A percentile compares a stretch with the other conserved stretches of the same genome.
Evolutionary conservation across 2,797 vertebrate genomes (phyloP).

Genomic region (Cichlasoma orientale): DNA sequence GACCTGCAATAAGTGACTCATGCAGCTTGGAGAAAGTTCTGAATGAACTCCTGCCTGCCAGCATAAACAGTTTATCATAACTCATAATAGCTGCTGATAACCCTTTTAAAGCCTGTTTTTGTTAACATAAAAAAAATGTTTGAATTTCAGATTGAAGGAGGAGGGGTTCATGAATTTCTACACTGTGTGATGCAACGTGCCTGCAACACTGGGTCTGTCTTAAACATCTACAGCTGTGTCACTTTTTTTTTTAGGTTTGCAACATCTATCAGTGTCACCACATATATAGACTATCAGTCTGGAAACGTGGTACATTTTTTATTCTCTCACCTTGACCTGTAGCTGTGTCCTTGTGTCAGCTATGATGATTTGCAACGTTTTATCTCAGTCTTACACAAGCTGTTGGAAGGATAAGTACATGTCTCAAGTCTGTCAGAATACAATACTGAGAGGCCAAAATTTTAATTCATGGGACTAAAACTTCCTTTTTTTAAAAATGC

Average conservation of each 20-base stretch:
- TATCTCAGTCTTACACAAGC: background rate
- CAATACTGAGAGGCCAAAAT: background rate
- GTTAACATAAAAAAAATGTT: background rate
- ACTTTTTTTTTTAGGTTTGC: constrained; percentile 16
- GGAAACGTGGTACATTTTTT: no score
- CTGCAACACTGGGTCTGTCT: constrained; percentile 35
- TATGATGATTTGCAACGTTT: background rate
- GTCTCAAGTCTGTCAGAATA: background rate
- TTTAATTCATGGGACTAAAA: background rate
- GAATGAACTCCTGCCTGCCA: background rate
- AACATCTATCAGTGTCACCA: constrained; percentile 7
- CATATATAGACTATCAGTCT: background rate
- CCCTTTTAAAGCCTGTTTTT: background rate
- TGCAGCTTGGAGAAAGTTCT: background rate
- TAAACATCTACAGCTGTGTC: background rate
- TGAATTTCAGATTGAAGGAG: background rate
- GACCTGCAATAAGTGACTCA: constrained; percentile 15
- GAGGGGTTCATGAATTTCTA: background rate
- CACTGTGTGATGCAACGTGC: constrained; percentile 37
- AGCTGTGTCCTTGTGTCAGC: background rate
- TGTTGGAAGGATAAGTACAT: background rate
- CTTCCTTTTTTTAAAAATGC: background rate
- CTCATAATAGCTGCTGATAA: constrained; percentile 27
- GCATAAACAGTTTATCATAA: constrained; percentile 28
- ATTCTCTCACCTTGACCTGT: background rate